Evolutionary conservation across 2,888 invertebrate species (phyloP).

Genomic region (Isotomurus palustris): DNA sequence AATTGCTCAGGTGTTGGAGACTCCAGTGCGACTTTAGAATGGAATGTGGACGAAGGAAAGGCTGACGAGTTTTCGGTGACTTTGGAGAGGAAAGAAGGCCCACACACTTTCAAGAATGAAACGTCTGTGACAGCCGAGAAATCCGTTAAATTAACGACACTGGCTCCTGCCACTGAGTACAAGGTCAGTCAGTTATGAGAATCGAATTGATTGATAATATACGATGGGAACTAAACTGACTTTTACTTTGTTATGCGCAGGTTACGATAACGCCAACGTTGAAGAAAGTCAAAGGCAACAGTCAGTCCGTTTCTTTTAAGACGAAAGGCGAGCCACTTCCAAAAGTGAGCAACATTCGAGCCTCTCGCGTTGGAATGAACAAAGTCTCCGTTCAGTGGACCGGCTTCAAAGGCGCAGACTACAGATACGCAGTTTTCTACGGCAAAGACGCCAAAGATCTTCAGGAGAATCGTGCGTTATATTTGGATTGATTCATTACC

Average conservation of each 20-base stretch:
- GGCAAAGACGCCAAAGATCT: slow-evolving; percentile 59
- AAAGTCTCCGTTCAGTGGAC: slow-evolving; percentile 63
- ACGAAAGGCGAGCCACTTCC: slow-evolving; percentile 50
- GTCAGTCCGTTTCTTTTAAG: slow-evolving; percentile 52
- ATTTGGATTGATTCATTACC: neutral
- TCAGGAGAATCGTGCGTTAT: slow-evolving; percentile 56
- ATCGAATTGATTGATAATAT: too few relatives aligned
- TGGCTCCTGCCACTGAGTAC: slow-evolving; percentile 57
- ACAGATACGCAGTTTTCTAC: slow-evolving; percentile 70
- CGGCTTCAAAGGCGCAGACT: slow-evolving; percentile 58
- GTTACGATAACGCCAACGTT: slow-evolving; percentile 63
- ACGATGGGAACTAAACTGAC: too few relatives aligned
- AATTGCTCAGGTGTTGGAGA: too few relatives aligned
- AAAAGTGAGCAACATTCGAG: slow-evolving; percentile 27
- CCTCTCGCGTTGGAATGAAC: too few relatives aligned
- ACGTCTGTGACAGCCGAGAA: slow-evolving; percentile 2
- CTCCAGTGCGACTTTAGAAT: slow-evolving; percentile 13
- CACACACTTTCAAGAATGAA: slow-evolving; percentile 15
- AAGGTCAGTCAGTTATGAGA: too few relatives aligned
- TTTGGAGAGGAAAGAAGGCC: slow-evolving; percentile 6
- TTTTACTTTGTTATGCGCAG: too few relatives aligned
- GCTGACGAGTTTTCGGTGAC: slow-evolving; percentile 8
- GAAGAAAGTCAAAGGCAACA: slow-evolving; percentile 57
- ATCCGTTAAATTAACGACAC: slow-evolving; percentile 53
- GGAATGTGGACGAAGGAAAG: slow-evolving; percentile 27